Base-by-base conservation (phyloP, 2,888 invertebrate genomes). In the Sminthurinus aureus region DNA sequence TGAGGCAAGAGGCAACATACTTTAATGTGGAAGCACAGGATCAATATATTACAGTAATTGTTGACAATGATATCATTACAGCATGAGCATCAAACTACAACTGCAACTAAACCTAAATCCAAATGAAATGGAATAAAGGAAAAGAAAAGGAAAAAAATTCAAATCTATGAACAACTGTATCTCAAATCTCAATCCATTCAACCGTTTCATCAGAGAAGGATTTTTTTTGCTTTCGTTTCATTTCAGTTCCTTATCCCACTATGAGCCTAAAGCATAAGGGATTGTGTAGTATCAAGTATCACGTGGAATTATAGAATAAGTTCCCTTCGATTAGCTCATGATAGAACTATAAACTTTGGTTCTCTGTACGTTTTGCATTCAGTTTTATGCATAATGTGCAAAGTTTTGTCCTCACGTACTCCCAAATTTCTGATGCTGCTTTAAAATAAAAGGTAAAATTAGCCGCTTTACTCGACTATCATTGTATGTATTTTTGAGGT, bases 161-260 rank as follows among this genome's bases (percentile, higher is more conserved):
- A 22, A 24, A 22, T 15, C 20, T 69, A 69, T 13, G 24, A 22
- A 73, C 20, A 58, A 58, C 11, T 58, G 58, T 9, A 58, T 9
- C 15, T 6, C 13, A 20, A 38, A 74, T 74, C 74, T 18, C 20
- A 50, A 74, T 74, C 50, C 50, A 74, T 50, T 74, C 74, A 74
- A 74, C 74, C 74, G 74, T 74, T 74, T 74, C 74, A 74, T 74
- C 50, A n/a, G n/a, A 67, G 67, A 67, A 20, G 12, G 6, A 67
- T 13, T 67, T 67, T 67, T 20, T 13, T 67, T 67, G 67, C 8
- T 20, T 12, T 6, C 6, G 9, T n/a, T n/a, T 8, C 15, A 13
- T n/a, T 20, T n/a, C 67, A 67, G 6, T n/a, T 15, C 58, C 9
- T 15, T 12, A 58, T 15, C 15, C 9, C 58, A 58, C 15, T 58